These are phyloP conservation scores for Machaerirhynchus nigripectus DNA, from an alignment of 2,113 vertebrate species.

Conservation along the genomic window DNA sequence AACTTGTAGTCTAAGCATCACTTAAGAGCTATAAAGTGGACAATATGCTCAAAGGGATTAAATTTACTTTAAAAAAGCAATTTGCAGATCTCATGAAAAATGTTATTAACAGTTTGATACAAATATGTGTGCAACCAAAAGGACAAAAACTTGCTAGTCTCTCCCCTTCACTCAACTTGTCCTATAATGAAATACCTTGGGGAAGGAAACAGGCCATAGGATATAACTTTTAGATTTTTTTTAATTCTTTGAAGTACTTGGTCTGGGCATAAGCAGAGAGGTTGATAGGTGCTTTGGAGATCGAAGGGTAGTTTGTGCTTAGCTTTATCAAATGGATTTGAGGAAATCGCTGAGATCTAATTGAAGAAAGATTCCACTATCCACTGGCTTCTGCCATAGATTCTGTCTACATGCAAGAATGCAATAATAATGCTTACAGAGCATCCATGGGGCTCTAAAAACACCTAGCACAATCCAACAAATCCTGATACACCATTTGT, in stretches of 20 bases:
- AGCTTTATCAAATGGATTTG: neutral
- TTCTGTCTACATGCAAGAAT: neutral
- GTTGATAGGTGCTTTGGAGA: neutral
- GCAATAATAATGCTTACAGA: neutral
- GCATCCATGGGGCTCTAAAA: neutral
- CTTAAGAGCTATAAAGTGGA: neutral
- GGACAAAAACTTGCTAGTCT: neutral
- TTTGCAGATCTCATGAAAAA: neutral
- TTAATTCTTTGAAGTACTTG: neutral
- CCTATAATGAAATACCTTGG: neutral
- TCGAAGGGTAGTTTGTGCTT: neutral
- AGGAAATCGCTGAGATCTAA: neutral
- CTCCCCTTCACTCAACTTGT: neutral
- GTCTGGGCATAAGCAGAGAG: neutral
- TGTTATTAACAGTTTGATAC: neutral
- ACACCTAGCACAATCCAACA: neutral
- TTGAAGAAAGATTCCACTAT: neutral
- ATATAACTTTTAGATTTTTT: neutral
- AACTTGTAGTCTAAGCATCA: neutral
- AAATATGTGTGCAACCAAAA: neutral
- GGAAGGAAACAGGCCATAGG: neutral
- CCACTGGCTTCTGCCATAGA: neutral
- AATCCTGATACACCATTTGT: neutral
- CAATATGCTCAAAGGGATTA: neutral
- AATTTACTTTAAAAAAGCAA: neutral